Percentiles rank a stretch among this genome's conserved stretches.
These are phyloP conservation scores for Ophion obscuratus DNA, from an alignment of 2,888 invertebrate genomes.

Conservation along the genomic window DNA sequence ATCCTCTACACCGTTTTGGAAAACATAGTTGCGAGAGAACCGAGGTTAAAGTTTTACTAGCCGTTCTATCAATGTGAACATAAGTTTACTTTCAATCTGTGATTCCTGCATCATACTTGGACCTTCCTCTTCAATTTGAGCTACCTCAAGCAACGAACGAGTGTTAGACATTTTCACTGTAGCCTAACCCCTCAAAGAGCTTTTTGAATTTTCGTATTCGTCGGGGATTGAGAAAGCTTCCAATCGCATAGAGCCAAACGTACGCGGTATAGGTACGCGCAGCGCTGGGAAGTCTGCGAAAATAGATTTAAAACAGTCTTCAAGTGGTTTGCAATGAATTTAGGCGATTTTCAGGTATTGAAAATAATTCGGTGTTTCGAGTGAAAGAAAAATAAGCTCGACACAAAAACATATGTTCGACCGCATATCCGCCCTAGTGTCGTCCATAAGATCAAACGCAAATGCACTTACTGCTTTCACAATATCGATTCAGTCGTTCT, in stretches of 20 bases:
- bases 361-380: background rate
- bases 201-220: background rate
- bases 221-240: background rate
- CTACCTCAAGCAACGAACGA: too few species aligned
- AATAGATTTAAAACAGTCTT: slow-evolving; percentile 32
- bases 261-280: background rate
- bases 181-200: background rate
- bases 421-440: background rate
- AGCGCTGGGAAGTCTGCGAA: slow-evolving; percentile 13
- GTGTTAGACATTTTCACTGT: too few species aligned
- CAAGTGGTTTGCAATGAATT: slow-evolving; percentile 21
- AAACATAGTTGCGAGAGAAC: too few species aligned
- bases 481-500: slow-evolving; percentile 51
- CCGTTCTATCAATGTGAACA: too few species aligned
- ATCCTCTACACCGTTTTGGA: too few species aligned
- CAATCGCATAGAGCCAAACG: background rate
- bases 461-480: slow-evolving; percentile 30
- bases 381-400: background rate
- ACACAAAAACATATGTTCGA: background rate
- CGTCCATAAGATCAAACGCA: background rate
- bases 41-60: too few species aligned
- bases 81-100: too few species aligned
- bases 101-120: too few species aligned
- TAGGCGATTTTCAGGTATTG: background rate
- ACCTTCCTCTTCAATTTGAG: too few species aligned